phyloP scores from a whole-genome alignment of 2,113 vertebrate species.

The Chrysemys picta region DNA sequence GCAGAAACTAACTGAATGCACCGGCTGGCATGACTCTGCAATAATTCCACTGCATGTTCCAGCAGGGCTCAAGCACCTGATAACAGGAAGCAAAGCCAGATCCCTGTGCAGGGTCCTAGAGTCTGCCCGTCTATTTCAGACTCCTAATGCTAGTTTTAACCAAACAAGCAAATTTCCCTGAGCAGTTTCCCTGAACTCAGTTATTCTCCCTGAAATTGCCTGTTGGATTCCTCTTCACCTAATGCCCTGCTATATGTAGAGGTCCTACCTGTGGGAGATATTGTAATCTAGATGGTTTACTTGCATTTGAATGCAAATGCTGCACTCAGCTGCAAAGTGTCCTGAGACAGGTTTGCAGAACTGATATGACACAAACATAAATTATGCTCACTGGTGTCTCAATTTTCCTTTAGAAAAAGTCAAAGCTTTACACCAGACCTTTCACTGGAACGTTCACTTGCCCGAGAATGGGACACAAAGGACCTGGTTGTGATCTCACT shows the following conservation, averaged over 20 bases:
- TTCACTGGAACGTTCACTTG: not conserved
- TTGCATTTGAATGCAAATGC: slow-evolving; percentile 56
- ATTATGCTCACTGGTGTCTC: not conserved
- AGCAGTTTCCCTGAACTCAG: not conserved
- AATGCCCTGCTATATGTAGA: not conserved
- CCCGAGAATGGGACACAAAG: not conserved
- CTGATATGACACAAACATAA: slow-evolving; percentile 23
- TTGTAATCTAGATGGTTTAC: slow-evolving; percentile 59
- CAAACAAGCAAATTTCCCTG: not conserved
- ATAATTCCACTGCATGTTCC: not conserved
- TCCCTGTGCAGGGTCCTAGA: slow-evolving; percentile 12
- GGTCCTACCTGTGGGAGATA: not conserved
- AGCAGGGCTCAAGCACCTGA: slow-evolving; percentile 8
- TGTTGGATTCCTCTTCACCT: slow-evolving; percentile 15
- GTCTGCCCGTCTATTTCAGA: not conserved
- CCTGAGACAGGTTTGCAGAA: slow-evolving; percentile 29
- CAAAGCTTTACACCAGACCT: not conserved
- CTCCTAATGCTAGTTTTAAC: not conserved
- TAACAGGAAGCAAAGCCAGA: rapidly evolving
- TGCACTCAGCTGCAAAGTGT: slow-evolving; percentile 58
- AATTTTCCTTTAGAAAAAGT: not conserved
- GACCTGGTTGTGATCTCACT: not conserved
- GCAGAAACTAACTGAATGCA: not conserved
- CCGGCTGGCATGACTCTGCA: slow-evolving; percentile 47
- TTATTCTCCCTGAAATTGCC: not conserved